These are phyloP conservation scores for Aphelinus atriplicis DNA, from an alignment of 1,140 invertebrate genomes.

Conservation along the genomic window DNA sequence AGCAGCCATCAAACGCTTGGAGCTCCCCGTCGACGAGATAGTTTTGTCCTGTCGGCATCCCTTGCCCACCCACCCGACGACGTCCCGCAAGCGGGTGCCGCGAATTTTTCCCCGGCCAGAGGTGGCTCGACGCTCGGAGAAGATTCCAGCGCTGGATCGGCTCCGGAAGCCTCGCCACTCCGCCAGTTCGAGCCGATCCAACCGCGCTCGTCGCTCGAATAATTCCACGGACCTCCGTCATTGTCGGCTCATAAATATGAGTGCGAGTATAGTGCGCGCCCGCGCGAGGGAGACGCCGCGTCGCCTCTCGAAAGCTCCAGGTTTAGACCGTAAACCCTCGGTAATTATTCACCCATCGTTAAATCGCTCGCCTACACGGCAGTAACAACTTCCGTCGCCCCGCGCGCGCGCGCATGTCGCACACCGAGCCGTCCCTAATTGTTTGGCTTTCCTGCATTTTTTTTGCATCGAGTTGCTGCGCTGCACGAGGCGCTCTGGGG, in stretches of 20 bases:
- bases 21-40: background rate
- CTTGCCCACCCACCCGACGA: conserved; percentile 39
- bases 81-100: background rate
- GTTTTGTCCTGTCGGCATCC: background rate
- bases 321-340: conserved; percentile 60
- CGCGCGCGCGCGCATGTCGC: conserved; percentile 45
- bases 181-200: conserved; percentile 10
- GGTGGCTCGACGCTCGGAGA: no score
- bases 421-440: conserved; percentile 45
- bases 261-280: conserved; percentile 42
- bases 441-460: conserved; percentile 28
- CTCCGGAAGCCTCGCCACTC: no score
- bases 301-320: conserved; percentile 42
- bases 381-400: conserved; percentile 56
- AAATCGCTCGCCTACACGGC: conserved; percentile 59
- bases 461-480: no score
- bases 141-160: no score
- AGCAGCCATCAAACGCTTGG: conserved; percentile 45
- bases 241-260: conserved; percentile 58
- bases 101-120: background rate
- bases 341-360: conserved; percentile 65
- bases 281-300: background rate
- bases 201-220: conserved; percentile 39
- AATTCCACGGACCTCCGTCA: conserved; percentile 48
- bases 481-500: no score